These are phyloP conservation scores for Troides aeacus DNA, from an alignment of 2,888 invertebrate species.

Conservation along the genomic window DNA sequence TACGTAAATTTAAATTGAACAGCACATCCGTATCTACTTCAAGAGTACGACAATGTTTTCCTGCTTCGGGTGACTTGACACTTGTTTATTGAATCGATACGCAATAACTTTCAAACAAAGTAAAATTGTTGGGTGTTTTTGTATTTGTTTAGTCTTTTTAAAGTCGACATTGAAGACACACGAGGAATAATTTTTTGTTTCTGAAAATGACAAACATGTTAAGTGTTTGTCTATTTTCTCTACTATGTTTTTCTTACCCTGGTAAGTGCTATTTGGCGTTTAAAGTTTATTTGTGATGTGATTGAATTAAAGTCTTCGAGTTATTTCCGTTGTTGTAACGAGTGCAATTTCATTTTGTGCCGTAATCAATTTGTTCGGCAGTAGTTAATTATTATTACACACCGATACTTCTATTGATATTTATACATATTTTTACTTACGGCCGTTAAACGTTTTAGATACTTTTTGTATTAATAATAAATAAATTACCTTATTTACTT, in stretches of 20 bases:
- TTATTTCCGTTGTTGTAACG: conserved; percentile 43
- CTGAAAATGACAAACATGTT: conserved; percentile 68
- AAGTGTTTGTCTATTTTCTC: conserved; percentile 64
- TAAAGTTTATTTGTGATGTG: conserved; percentile 30
- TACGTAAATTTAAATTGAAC: not conserved
- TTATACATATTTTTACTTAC: too few relatives aligned
- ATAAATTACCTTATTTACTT: too few relatives aligned
- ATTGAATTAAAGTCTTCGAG: conserved; percentile 35
- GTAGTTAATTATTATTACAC: not conserved
- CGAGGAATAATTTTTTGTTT: conserved; percentile 40
- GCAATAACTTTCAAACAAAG: conserved; percentile 66
- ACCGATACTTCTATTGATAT: too few relatives aligned
- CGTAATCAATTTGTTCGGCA: conserved; percentile 3
- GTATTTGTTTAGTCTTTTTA: conserved; percentile 47
- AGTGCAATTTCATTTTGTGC: conserved; percentile 3
- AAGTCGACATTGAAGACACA: conserved; percentile 46
- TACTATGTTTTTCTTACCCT: conserved; percentile 61
- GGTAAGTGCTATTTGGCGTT: conserved; percentile 50
- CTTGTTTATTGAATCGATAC: conserved; percentile 55
- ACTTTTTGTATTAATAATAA: too few relatives aligned
- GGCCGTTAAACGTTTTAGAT: too few relatives aligned
- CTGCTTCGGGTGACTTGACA: conserved; percentile 51
- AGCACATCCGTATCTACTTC: not conserved
- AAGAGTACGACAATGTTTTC: not conserved
- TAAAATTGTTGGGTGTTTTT: conserved; percentile 62